These are phyloP conservation scores for Ectemnius continuus DNA, from an alignment of 2,888 invertebrate genomes.

Conservation along the genomic window DNA sequence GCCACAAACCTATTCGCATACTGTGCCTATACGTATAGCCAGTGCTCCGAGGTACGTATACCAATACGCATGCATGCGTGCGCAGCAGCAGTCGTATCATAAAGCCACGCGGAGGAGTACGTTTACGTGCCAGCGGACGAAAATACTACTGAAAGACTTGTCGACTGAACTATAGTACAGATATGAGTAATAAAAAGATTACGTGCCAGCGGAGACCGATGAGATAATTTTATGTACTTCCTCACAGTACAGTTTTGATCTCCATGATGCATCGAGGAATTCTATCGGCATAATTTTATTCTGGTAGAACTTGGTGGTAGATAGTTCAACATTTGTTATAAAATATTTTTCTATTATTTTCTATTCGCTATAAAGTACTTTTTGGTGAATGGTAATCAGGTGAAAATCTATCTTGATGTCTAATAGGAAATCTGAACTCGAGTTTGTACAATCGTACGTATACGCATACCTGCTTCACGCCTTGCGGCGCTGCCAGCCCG, in stretches of 20 bases:
- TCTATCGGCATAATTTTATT: too few species aligned
- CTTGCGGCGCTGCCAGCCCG: neutral
- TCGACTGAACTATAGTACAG: conserved; percentile 14
- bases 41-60: conserved; percentile 19
- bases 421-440: too few species aligned
- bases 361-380: too few species aligned
- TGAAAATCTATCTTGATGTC: too few species aligned
- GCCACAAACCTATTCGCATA: neutral
- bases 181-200: conserved; percentile 46
- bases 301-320: too few species aligned
- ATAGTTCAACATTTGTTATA: too few species aligned
- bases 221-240: conserved; percentile 29
- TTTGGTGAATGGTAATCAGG: too few species aligned
- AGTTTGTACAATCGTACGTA: too few species aligned
- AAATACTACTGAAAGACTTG: conserved; percentile 10
- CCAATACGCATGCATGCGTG: conserved; percentile 17
- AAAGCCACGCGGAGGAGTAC: conserved; percentile 4
- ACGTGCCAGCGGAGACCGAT: conserved; percentile 41
- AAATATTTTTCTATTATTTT: too few species aligned
- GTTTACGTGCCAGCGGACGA: conserved; percentile 20
- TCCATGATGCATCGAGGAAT: too few species aligned
- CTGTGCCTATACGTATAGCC: neutral
- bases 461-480: neutral
- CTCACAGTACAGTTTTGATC: too few species aligned
- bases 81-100: conserved; percentile 44